These are phyloP conservation scores for Heliconius erato DNA, from an alignment of 2,888 invertebrate genomes.

Conservation along the genomic window DNA sequence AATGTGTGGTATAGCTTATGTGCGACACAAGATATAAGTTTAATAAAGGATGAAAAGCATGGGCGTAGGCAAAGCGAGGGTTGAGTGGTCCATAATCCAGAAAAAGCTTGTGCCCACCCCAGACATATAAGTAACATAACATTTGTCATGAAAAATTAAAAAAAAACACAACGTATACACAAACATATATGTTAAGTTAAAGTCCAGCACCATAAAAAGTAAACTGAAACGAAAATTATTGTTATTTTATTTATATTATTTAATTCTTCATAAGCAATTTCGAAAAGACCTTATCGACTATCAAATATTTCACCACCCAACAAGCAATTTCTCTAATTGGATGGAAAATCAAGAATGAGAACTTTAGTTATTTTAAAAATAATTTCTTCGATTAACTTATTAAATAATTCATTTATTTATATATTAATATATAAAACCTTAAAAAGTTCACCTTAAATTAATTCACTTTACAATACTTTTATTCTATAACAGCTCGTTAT, in stretches of 20 bases:
- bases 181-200: too few relatives aligned
- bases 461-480: conserved; percentile 33
- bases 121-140: too few relatives aligned
- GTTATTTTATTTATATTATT: not conserved
- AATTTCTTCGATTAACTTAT: not conserved
- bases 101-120: too few relatives aligned
- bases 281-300: not conserved
- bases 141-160: too few relatives aligned
- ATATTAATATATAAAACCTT: not conserved
- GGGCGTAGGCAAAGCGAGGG: too few relatives aligned
- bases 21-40: not conserved
- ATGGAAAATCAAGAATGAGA: not conserved
- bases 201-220: too few relatives aligned
- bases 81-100: too few relatives aligned
- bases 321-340: not conserved
- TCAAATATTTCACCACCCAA: not conserved
- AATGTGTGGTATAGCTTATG: not conserved
- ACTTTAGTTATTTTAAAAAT: not conserved
- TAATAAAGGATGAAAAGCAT: too few relatives aligned
- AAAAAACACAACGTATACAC: too few relatives aligned
- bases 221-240: not conserved
- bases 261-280: not conserved
- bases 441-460: conserved; percentile 9
- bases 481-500: conserved; percentile 46
- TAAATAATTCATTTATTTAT: not conserved